Evolutionary conservation across 1,140 invertebrate species (phyloP).

Genomic region (Musca domestica): DNA sequence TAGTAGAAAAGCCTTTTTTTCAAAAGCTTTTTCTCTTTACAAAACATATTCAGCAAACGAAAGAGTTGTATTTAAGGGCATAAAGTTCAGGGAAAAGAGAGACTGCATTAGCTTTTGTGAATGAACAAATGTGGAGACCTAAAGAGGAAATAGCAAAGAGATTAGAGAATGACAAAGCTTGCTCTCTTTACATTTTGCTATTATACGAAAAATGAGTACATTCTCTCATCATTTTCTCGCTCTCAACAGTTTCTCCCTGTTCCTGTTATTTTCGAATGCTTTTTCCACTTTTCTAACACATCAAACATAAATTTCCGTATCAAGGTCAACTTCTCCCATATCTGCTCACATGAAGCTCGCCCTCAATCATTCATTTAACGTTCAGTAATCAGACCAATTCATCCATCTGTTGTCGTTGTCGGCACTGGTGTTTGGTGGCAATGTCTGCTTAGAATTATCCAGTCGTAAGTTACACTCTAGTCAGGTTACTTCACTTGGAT

Average conservation of each 20-base stretch:
- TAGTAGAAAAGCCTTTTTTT: background rate
- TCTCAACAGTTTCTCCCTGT: background rate
- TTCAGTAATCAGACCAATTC: no score
- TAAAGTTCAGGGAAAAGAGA: background rate
- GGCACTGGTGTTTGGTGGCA: no score
- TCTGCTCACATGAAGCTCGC: slow-evolving; percentile 3
- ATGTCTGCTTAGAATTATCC: no score
- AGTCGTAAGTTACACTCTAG: no score
- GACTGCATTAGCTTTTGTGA: no score
- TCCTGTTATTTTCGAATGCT: background rate
- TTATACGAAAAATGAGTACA: no score
- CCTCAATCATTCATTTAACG: background rate
- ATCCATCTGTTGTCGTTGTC: no score
- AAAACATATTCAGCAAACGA: slow-evolving; percentile 14
- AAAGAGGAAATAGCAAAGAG: no score
- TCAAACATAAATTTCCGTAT: background rate
- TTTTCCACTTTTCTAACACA: background rate
- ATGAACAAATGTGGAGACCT: no score
- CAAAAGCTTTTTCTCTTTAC: background rate
- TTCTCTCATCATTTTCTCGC: no score
- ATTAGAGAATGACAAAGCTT: background rate
- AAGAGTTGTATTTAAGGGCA: background rate
- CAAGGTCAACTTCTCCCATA: slow-evolving; percentile 18
- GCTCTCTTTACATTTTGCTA: background rate
- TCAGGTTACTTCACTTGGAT: no score